Percentiles rank a stretch among this genome's conserved stretches.
Conservation (phyloP, 2,888 invertebrate genomes). For the Pammene fasciana region DNA sequence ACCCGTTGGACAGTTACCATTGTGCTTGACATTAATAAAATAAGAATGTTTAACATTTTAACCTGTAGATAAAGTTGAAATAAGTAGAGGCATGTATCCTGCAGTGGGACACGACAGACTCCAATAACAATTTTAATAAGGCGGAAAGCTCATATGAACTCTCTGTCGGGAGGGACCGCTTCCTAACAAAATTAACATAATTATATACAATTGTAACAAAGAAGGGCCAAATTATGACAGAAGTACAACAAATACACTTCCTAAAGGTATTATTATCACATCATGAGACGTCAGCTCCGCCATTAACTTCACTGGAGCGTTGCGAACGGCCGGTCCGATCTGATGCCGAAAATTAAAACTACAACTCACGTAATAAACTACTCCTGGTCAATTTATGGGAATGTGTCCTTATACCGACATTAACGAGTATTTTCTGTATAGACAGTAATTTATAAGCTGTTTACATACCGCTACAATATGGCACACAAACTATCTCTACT, state of each 20-base stretch:
- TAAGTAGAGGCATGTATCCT: too few relatives aligned
- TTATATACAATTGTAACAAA: conserved; percentile 27
- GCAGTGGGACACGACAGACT: neutral
- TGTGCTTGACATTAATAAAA: too few relatives aligned
- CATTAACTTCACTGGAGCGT: conserved; percentile 21
- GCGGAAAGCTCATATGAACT: neutral
- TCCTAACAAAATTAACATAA: conserved; percentile 28
- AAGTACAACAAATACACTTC: conserved; percentile 28
- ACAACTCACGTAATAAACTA: neutral
- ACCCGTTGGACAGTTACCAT: too few relatives aligned
- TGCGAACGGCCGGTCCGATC: neutral
- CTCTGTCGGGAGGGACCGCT: conserved; percentile 1
- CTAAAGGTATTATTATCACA: conserved; percentile 34
- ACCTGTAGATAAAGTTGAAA: too few relatives aligned
- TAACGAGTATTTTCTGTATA: too few relatives aligned
- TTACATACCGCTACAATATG: too few relatives aligned
- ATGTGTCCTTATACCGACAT: too few relatives aligned
- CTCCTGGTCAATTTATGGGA: neutral
- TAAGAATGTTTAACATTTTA: too few relatives aligned
- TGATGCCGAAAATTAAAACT: neutral
- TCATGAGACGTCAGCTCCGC: conserved; percentile 27
- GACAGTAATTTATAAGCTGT: too few relatives aligned
- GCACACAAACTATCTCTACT: too few relatives aligned
- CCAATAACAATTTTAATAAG: conserved; percentile 14
- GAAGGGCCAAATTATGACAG: conserved; percentile 27